Evolutionary conservation across 2,113 vertebrate species (phyloP), one percentile per base, ranked within the genome.

Genomic region (Puntigrus tetrazona): DNA sequence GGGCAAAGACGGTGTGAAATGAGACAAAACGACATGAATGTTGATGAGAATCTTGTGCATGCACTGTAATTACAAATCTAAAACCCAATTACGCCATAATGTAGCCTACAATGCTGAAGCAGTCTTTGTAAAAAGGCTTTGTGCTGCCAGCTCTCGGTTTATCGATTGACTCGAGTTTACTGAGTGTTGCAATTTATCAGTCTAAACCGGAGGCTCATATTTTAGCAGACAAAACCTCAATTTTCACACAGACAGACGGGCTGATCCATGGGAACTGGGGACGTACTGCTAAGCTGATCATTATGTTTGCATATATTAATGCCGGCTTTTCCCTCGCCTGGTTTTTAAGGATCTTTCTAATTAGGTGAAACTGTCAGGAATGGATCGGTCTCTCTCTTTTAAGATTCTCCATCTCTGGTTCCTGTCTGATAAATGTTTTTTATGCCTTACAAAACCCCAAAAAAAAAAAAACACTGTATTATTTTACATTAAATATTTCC

Each of bases 221-320:
- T 84, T 84, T 36, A 50, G 47, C 36, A 61, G 67, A 57, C 34
- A 47, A 43, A 82, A 50, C 65, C 50, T 52, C 14, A 20, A 20
- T 50, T 31, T 78, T 2, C 55, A 27, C 75, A 31, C 67, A 75
- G 78, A 83, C 75, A 82, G 59, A 85, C 63, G 47, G 77, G 76
- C 36, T 69, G 72, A 76, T 82, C 45, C 45, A 45, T 69, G 75
- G 85, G 38, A 59, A 61, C 36, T 43, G 36, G 75, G 38, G 83
- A 43, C n/a, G 43, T 31, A 65, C 70, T 29, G 55, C 84, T 76
- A 69, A 84, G 76, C 81, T 83, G 83, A 87, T 87, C 82, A 86
- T 88, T 85, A 81, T 80, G 88, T 83, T 81, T 70, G 76, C 85
- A 87, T 87, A 80, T 38, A 88, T 87, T 88, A 88, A 41, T 43